A percentile compares a stretch with the other conserved stretches of the same genome.
Evolutionary conservation across 2,888 invertebrate species (phyloP).

Genomic region (Caenorhabditis sp.): DNA sequence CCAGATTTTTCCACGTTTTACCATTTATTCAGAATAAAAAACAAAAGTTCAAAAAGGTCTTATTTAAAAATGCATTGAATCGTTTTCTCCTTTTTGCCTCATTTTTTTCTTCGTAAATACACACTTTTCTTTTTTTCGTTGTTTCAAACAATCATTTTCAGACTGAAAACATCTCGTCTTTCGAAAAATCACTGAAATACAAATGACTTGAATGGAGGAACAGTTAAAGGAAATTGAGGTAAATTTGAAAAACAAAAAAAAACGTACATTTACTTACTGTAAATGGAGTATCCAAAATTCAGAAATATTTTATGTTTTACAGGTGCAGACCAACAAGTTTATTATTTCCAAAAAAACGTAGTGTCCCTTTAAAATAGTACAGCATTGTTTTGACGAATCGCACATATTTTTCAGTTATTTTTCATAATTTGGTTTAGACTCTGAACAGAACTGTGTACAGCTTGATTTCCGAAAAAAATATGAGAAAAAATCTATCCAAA

Average conservation of each 20-base stretch:
- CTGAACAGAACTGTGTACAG: too few species aligned
- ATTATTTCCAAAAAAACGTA: too few species aligned
- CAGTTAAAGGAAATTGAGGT: conserved; percentile 56
- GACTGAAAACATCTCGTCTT: background rate
- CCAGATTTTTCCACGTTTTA: too few species aligned
- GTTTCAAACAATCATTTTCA: background rate
- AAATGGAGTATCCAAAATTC: too few species aligned
- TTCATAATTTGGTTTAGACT: too few species aligned
- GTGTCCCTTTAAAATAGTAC: too few species aligned
- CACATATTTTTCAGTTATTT: too few species aligned
- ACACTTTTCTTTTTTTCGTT: background rate
- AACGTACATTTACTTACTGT: background rate
- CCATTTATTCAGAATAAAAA: background rate
- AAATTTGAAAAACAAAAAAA: background rate
- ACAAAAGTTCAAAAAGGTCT: background rate
- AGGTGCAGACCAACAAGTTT: too few species aligned
- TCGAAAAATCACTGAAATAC: conserved; percentile 6
- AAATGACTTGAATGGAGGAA: conserved; percentile 55
- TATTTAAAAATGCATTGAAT: conserved; percentile 7
- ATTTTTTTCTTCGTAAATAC: background rate
- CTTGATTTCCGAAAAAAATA: too few species aligned
- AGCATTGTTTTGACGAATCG: too few species aligned
- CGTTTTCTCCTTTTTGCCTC: background rate
- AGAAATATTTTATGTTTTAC: too few species aligned
- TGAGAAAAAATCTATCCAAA: too few species aligned